Evolutionary conservation across 1,140 invertebrate genomes (phyloP), one percentile per base, ranked within the genome.

Genomic region (Conus ventricosus): DNA sequence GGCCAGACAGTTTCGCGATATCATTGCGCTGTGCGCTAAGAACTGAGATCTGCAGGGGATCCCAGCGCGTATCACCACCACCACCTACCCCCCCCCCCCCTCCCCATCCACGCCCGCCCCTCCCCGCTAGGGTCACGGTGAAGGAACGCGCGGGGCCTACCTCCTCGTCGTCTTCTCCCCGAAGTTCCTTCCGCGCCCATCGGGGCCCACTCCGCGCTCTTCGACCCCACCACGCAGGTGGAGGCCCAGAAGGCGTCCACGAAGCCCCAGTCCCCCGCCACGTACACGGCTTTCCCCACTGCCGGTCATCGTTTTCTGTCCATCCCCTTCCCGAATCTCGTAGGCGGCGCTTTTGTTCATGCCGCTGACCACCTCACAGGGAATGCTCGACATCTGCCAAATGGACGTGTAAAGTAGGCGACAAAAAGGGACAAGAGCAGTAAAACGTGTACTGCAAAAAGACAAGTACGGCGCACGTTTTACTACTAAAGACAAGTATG

Each of bases 271-370:
- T 93, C 92, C 20, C 91, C 92, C 39, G 91, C 89, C 7, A 94
- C 90, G 84, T 92, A 94, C 0, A 95, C 94, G 15, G 93, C 94
- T 88, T 95, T 95, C 94, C n/a, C n/a, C 94, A 95, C 90, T 95
- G 11, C 93, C 94, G 2, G 91, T 92, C 93, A 94, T 94, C 7
- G 76, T 87, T 88, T 89, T 10, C 92, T 85, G 89, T 94, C 92
- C 27, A 91, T 85, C 63, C 89, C 89, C 63, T 89, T 91, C 7
- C 94, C 94, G 1, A n/a, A 94, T 91, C 85, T 94, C 92, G 87
- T 95, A 95, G 39, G 94, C 94, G 20, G 94, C 93, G 87, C 93
- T 94, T 85, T 95, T 95, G 91, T 93, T 94, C 90, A 94, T 93
- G 20, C 94, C 94, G 85, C 92, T 93, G 17, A 95, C 91, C 25